A percentile compares a stretch with the other conserved stretches of the same genome.
Conservation (phyloP, 2,797 vertebrate genomes). For the Sebastes cheni region DNA sequence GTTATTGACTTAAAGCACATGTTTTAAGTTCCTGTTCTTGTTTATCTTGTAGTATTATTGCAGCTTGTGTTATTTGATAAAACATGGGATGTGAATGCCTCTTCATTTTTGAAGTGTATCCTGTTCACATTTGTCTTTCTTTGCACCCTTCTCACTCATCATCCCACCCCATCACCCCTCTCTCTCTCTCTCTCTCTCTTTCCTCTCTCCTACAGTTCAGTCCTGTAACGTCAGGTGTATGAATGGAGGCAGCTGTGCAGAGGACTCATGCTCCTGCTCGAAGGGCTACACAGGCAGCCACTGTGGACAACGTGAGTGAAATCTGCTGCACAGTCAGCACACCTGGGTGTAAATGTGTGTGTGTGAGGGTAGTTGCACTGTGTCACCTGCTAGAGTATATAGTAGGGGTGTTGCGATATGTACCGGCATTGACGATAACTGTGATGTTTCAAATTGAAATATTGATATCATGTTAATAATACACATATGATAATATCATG, state of each 20-base stretch:
- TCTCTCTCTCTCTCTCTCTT: not conserved
- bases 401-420: not conserved
- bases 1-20: not conserved
- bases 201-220: conserved; percentile 75
- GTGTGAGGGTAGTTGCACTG: not conserved
- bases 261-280: conserved; percentile 87
- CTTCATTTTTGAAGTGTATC: not conserved
- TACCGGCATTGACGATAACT: no score
- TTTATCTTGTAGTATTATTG: not conserved
- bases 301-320: conserved; percentile 92
- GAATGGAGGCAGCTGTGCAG: conserved; percentile 90
- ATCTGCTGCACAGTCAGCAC: conserved; percentile 10
- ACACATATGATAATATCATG: no score
- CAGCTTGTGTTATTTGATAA: not conserved
- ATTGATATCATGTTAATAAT: no score
- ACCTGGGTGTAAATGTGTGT: conserved; percentile 1
- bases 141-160: not conserved
- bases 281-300: conserved; percentile 90
- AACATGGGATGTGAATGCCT: not conserved
- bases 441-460: no score
- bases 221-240: conserved; percentile 90
- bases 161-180: not conserved
- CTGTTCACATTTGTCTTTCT: not conserved
- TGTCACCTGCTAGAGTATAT: not conserved
- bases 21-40: not conserved